Base-by-base conservation (phyloP, 2,888 invertebrate genomes). In the Sicus ferrugineus region DNA sequence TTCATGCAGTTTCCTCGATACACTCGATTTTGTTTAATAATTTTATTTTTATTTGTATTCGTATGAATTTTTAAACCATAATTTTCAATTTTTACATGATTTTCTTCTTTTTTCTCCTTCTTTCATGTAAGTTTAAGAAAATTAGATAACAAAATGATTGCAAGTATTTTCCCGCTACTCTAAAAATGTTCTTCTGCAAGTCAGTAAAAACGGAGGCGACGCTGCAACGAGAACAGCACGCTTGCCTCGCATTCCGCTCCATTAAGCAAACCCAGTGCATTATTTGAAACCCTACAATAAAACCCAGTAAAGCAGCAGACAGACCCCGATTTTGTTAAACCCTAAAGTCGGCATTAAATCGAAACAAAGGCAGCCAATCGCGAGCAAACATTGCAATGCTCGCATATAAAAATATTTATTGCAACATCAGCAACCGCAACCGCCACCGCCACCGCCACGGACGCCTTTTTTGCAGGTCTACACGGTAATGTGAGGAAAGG, bases 391-490 rank as follows among this genome's bases (percentile, higher is more conserved):
- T 23, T 50, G 31, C 6, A 50, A 42, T 46, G 16, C 14, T 23
- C 42, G 46, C 11, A 46, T 19, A 38, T 4, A 1, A 48, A 48
- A 50, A 50, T 50, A 30, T 63, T 64, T 64, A 64, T 64, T 64
- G 50, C 64, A 50, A 64, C 50, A 64, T 64, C 64, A 23, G n/a
- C 38, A 64, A 64, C 64, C 64, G 50, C 64, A 64, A 28, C 23
- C 50, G 62, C 11, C 34, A 34, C 21, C 59, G 59, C 31, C 34
- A 19, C 34, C 34, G 34, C 14, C 50, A 52, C 50, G 7, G 21
- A 7, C 21, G 23, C 50, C 23, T 19, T 16, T 19, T 48, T n/a
- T 11, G 26, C 42, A 42, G 23, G 54, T 54, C 54, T 28, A 46
- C n/a, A 9, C 61, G 9, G 61, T n/a, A 61, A 42, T 38, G 7